Conservation (phyloP, 2,797 vertebrate species). For the Cheirogaleus major region DNA sequence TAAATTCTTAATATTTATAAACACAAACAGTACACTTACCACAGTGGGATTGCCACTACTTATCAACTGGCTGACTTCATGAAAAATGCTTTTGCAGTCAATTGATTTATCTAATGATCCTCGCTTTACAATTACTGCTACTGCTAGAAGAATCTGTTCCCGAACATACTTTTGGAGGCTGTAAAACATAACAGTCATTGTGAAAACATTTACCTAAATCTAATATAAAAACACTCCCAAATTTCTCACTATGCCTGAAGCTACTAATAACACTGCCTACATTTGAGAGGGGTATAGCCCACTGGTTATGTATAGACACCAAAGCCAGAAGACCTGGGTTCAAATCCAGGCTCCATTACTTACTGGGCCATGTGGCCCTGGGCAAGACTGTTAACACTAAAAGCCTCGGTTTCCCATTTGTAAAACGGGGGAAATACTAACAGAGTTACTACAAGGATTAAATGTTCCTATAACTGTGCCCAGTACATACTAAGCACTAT, state of each 20-base stretch:
- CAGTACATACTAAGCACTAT: background rate
- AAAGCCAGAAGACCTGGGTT: background rate
- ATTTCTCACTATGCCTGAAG: background rate
- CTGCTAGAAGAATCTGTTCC: slow-evolving; percentile 98
- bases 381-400: background rate
- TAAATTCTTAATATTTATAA: background rate
- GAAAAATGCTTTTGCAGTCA: slow-evolving; percentile 98
- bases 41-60: slow-evolving; percentile 97
- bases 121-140: slow-evolving; percentile 98
- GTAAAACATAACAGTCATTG: slow-evolving; percentile 75
- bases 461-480: background rate
- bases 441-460: background rate
- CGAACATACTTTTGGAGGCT: slow-evolving; percentile 99
- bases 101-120: slow-evolving; percentile 98
- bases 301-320: background rate
- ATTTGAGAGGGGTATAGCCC: background rate
- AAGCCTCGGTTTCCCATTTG: background rate
- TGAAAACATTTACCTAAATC: slow-evolving; percentile 54
- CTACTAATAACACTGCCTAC: background rate
- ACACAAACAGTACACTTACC: slow-evolving; percentile 88
- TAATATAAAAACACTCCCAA: background rate
- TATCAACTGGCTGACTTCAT: slow-evolving; percentile 98
- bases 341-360: background rate
- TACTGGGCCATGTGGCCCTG: background rate
- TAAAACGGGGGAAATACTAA: background rate